Base-by-base conservation (phyloP, 2,888 invertebrate genomes). In the Blomia tropicalis region DNA sequence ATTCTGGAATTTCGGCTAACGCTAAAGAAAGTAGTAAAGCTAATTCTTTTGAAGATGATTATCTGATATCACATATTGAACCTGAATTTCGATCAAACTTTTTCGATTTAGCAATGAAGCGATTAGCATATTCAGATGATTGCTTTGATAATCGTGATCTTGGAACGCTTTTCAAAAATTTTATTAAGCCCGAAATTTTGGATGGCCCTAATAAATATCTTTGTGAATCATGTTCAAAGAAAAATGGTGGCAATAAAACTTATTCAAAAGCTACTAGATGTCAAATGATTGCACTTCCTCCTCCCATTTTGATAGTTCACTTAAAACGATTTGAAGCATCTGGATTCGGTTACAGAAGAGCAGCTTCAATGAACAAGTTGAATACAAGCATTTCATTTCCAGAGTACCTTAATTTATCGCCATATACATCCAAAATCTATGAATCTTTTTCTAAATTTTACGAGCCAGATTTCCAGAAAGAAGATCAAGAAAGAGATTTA, bases 291-390 rank as follows among this genome's bases (percentile, higher is more conserved):
- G 87, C 86, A 66, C 83, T 83, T 71, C 91, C 92, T 27, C 96
- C 96, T 0, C 86, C 91, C 3, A 84, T 96, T 60, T 79, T 98
- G 1, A 96, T 95, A 61, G 76, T 98, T 25, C 96, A 98, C 72
- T 76, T 98, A 66, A 98, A 98, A 75, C 78, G 96, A 66, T 98
- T 96, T 77, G 59, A 64, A 54, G 58, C 59, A 17, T 19, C n/a
- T 3, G 44, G 30, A 19, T 29, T 32, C 47, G 56, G 56, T 36
- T 7, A 11, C 17, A 25, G 56, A 25, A 25, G 60, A 11, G 36
- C 43, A 25, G 25, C 53, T 4, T 36, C 5, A 22, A 85, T 85
- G 72, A 81, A 83, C 19, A 96, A 96, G 78, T 81, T 91, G 69
- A 81, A 83, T 11, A 83, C 85, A 66, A 84, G 83, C 68, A 91